Evolutionary conservation across 2,797 vertebrate genomes (phyloP), one percentile per base, ranked within the genome.

Genomic region (Falco concolor): DNA sequence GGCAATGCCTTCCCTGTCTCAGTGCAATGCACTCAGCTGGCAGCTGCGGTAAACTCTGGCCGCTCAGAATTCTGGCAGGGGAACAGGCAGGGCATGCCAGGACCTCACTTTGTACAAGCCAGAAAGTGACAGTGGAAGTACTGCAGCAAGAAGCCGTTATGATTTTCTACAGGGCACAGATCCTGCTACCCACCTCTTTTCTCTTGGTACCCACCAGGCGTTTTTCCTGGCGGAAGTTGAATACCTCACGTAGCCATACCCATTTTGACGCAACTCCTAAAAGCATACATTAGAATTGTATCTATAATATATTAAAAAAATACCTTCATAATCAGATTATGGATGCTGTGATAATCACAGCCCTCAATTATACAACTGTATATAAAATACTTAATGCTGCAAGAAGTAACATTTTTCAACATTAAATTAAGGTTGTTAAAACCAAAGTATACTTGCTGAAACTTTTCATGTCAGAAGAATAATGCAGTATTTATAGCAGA

Each of bases 401-500:
- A 89, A 96, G 54, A 90, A 67, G 24, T 65, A 75, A 75, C 24
- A 42, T 80, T 91, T 91, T 93, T 91, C 83, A 91, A 73, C 47
- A 65, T 82, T 81, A 86, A 94, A 82, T 87, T 94, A 77, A 82
- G 20, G 19, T 42, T 84, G 17, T 53, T 95, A 89, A 91, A 93
- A 88, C 88, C 88, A 80, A 49, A 72, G 21, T 49, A 13, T 25
- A 57, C 13, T 76, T 90, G 52, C 68, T 91, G 54, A 64, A 82
- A 87, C 8, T 56, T 84, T 93, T 5, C 89, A 68, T 61, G 56
- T 87, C 72, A 87, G 45, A 90, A 82, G n/a, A 92, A 24, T 87
- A 92, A 72, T 54, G 42, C 9, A 83, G 32, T 87, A 90, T 95
- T 95, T 94, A 87, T 90, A 82, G 85, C 80, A 84, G 92, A 89